Conservation (phyloP, 2,888 invertebrate genomes). For the Eupeodes latifasciatus region DNA sequence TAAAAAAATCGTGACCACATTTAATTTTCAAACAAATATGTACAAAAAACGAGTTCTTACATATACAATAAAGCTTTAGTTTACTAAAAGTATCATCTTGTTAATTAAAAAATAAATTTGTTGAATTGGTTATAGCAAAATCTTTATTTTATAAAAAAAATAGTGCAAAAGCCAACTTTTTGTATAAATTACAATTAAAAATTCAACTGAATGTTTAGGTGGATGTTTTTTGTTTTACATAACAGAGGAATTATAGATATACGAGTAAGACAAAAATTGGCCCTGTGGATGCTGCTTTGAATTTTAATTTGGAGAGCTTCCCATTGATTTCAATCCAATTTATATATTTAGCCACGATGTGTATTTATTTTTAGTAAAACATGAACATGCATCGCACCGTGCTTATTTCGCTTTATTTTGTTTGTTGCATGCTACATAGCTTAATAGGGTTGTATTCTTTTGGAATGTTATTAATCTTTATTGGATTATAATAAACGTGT, state of each 20-base stretch:
- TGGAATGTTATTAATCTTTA: conserved; percentile 2
- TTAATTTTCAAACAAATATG: too few relatives aligned
- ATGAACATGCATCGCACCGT: background rate
- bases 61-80: too few relatives aligned
- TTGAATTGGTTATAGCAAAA: too few relatives aligned
- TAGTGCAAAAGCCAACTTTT: too few relatives aligned
- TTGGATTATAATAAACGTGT: conserved; percentile 36
- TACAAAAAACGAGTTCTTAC: too few relatives aligned
- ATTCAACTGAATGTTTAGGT: background rate
- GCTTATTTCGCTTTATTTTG: background rate
- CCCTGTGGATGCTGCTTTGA: conserved; percentile 34
- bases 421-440: background rate
- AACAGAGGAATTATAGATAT: background rate
- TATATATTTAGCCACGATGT: conserved; percentile 34
- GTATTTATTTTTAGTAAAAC: conserved; percentile 34
- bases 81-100: too few relatives aligned
- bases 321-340: conserved; percentile 57
- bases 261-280: background rate
- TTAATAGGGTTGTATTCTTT: background rate
- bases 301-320: conserved; percentile 44
- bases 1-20: too few relatives aligned
- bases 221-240: background rate
- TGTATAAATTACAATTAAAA: background rate
- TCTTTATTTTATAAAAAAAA: too few relatives aligned
- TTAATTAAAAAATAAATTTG: too few relatives aligned